A percentile compares a stretch with the other conserved stretches of the same genome.
Evolutionary conservation across 2,797 vertebrate genomes (phyloP).

Genomic region (Octomys mimax): DNA sequence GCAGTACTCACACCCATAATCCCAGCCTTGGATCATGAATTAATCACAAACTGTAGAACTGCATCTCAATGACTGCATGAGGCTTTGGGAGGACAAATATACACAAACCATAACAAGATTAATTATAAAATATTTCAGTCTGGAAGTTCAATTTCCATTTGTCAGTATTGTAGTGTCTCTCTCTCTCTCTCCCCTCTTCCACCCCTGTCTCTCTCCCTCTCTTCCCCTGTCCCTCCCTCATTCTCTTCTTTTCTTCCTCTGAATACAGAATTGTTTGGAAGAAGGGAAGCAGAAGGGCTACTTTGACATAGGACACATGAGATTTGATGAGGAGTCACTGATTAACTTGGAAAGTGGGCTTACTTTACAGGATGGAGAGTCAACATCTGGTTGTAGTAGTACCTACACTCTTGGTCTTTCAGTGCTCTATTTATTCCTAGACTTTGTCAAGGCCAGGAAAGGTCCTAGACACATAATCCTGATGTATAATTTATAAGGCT

Average conservation of each 20-base stretch:
- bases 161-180: not conserved
- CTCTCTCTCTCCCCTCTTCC: not conserved
- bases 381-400: not conserved
- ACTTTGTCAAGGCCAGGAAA: not conserved
- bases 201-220: not conserved
- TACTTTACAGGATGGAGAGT: not conserved
- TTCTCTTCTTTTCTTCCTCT: not conserved
- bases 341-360: not conserved
- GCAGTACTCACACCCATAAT: too few species aligned
- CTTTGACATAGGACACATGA: not conserved
- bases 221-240: not conserved
- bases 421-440: not conserved
- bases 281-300: not conserved
- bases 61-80: too few species aligned
- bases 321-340: not conserved
- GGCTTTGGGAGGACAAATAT: too few species aligned
- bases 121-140: not conserved
- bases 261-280: not conserved
- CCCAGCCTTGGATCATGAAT: too few species aligned
- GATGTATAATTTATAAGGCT: not conserved
- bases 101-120: not conserved
- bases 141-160: not conserved
- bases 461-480: not conserved
- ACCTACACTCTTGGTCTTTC: not conserved
- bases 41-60: too few species aligned